A percentile compares a stretch with the other conserved stretches of the same genome.
These are phyloP conservation scores for Zeuzera pyrina DNA, from an alignment of 2,888 invertebrate species.

Conservation along the genomic window DNA sequence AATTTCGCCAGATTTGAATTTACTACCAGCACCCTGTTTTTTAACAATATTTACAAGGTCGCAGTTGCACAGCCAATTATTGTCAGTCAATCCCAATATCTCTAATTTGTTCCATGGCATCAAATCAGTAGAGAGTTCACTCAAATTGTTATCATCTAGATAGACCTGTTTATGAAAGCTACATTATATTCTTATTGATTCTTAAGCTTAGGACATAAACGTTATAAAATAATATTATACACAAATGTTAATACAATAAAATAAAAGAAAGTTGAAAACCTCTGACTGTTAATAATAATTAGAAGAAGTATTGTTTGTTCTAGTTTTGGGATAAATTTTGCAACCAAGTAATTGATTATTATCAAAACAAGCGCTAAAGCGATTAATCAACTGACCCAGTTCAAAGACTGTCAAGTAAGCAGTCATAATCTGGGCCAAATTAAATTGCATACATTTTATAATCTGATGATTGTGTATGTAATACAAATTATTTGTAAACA, in stretches of 20 bases:
- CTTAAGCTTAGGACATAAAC: too few relatives aligned
- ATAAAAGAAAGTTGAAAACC: background rate
- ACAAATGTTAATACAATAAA: background rate
- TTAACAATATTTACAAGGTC: constrained; percentile 56
- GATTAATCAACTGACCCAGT: constrained; percentile 59
- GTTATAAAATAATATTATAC: background rate
- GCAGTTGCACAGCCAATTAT: constrained; percentile 79
- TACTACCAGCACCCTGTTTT: constrained; percentile 45
- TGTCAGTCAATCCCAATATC: constrained; percentile 72
- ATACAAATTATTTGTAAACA: constrained; percentile 8
- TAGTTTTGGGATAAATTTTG: constrained; percentile 38
- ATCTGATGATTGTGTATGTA: constrained; percentile 9
- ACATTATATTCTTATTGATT: too few relatives aligned
- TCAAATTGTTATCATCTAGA: constrained; percentile 75
- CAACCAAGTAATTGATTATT: constrained; percentile 42
- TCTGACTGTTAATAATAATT: background rate
- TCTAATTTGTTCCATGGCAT: constrained; percentile 71
- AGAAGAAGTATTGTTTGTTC: constrained; percentile 12
- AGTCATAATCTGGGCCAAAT: constrained; percentile 49
- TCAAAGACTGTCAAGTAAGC: constrained; percentile 51
- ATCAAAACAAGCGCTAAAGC: constrained; percentile 40
- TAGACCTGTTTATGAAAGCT: constrained; percentile 68
- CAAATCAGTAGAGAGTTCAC: constrained; percentile 63
- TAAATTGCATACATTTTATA: constrained; percentile 26
- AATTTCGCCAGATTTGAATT: constrained; percentile 47